phyloP scores from a whole-genome alignment of 2,113 vertebrate genomes.

The Heliornis fulica region DNA sequence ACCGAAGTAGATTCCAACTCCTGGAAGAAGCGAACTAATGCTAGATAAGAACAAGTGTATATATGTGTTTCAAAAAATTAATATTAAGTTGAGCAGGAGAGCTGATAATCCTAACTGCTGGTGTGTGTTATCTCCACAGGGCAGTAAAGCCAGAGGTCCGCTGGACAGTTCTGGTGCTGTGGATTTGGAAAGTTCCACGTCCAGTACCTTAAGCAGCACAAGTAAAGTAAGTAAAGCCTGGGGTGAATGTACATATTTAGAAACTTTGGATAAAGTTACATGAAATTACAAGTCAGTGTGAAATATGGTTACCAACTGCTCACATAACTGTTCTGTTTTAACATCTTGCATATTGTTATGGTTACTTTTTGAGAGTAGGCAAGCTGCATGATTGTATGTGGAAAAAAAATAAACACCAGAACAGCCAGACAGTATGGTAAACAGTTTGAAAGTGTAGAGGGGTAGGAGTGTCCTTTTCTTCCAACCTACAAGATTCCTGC shows the following conservation, averaged over 20 bases:
- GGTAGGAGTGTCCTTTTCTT: not conserved
- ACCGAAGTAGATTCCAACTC: not conserved
- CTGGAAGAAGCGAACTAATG: not conserved
- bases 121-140: constrained; percentile 71
- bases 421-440: not conserved
- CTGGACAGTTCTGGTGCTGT: constrained; percentile 73
- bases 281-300: not conserved
- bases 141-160: constrained; percentile 78
- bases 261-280: not conserved
- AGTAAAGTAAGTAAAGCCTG: constrained; percentile 72
- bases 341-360: not conserved
- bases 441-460: not conserved
- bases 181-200: constrained; percentile 73
- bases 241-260: not conserved
- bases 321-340: not conserved
- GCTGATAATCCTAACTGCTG: not conserved
- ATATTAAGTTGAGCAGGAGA: not conserved
- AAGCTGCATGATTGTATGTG: not conserved
- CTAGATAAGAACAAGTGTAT: not conserved
- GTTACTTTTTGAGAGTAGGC: not conserved
- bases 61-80: not conserved
- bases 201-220: constrained; percentile 70
- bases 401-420: not conserved
- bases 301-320: not conserved
- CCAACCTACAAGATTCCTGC: not conserved